Evolutionary conservation across 2,888 invertebrate species (phyloP).

Genomic region (Athalia rosae): DNA sequence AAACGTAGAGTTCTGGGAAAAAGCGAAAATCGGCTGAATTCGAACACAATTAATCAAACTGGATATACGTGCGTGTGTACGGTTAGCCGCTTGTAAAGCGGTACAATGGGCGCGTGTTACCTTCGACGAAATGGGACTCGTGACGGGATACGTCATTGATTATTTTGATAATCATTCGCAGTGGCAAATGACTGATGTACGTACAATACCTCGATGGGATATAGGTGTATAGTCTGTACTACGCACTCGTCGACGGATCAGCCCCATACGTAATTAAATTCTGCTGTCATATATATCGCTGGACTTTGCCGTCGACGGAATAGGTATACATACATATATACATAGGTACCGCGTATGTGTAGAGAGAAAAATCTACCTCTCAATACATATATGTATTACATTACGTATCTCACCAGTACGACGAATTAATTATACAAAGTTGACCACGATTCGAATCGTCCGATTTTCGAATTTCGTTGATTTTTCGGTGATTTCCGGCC

Average conservation of each 20-base stretch:
- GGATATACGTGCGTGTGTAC: neutral
- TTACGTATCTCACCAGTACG: too few relatives aligned
- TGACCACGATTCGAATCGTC: too few relatives aligned
- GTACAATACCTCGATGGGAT: constrained; percentile 27
- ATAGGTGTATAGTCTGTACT: neutral
- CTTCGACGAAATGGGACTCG: constrained; percentile 36
- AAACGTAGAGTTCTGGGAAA: too few relatives aligned
- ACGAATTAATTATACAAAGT: neutral
- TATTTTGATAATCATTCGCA: constrained; percentile 30
- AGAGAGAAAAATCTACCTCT: neutral
- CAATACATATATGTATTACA: neutral
- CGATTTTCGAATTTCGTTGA: too few relatives aligned
- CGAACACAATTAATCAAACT: constrained; percentile 17
- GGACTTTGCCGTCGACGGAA: constrained; percentile 13
- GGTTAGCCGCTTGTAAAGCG: constrained; percentile 19
- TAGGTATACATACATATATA: neutral
- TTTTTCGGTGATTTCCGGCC: neutral
- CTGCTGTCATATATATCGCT: constrained; percentile 1
- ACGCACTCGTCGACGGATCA: neutral
- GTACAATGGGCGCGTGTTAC: constrained; percentile 18
- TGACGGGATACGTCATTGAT: constrained; percentile 30
- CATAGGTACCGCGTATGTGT: neutral
- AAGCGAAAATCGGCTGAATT: neutral
- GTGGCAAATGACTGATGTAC: constrained; percentile 30
- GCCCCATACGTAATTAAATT: constrained; percentile 27